Conservation (phyloP, 1,140 invertebrate species). For the Chrysoperla carnea region DNA sequence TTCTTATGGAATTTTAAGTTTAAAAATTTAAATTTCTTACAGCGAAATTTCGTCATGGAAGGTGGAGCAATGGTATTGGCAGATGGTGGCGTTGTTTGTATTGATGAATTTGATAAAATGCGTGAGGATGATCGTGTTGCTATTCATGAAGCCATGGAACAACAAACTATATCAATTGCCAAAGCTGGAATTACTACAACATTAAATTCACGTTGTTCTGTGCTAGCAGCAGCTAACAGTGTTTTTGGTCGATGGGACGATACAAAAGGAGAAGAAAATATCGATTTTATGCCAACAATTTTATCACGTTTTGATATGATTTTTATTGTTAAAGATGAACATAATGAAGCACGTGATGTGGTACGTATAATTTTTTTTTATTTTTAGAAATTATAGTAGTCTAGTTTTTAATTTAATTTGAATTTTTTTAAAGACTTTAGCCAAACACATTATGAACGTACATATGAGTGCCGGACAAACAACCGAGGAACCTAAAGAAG, state of each 20-base stretch:
- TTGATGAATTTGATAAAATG: slow-evolving; percentile 99
- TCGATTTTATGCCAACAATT: slow-evolving; percentile 99
- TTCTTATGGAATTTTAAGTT: too few species aligned
- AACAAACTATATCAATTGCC: slow-evolving; percentile 99
- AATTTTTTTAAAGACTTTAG: slow-evolving; percentile 47
- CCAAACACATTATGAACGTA: slow-evolving; percentile 92
- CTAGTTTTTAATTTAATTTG: not conserved
- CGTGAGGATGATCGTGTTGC: slow-evolving; percentile 97
- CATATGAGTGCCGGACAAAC: slow-evolving; percentile 76
- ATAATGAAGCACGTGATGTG: slow-evolving; percentile 75
- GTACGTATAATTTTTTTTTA: slow-evolving; percentile 27
- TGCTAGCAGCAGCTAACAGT: slow-evolving; percentile 95
- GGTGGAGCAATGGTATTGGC: slow-evolving; percentile 99
- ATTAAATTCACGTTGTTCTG: slow-evolving; percentile 93
- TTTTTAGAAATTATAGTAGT: not conserved
- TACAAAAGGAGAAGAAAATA: slow-evolving; percentile 94
- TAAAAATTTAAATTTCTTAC: too few species aligned
- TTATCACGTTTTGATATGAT: slow-evolving; percentile 99
- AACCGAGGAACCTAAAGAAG: slow-evolving; percentile 39
- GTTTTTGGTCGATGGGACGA: slow-evolving; percentile 99
- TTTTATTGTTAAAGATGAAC: slow-evolving; percentile 97
- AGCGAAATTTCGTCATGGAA: slow-evolving; percentile 98
- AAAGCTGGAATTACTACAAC: slow-evolving; percentile 99
- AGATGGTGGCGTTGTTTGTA: slow-evolving; percentile 97
- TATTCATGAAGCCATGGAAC: slow-evolving; percentile 99